Conservation (phyloP, 2,888 invertebrate species). For the Cepaea hortensis region DNA sequence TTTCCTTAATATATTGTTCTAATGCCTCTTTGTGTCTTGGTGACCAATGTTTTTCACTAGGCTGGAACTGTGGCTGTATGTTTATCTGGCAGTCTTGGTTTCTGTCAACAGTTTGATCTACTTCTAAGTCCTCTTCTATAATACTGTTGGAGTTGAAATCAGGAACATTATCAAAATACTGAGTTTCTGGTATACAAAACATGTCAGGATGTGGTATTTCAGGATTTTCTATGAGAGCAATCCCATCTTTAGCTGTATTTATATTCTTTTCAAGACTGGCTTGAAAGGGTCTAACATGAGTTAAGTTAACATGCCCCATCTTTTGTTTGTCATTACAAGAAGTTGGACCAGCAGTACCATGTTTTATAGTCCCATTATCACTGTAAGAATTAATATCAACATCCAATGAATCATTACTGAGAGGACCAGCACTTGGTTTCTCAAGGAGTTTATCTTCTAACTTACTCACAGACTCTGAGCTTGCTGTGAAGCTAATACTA, state of each 20-base stretch:
- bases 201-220: neutral
- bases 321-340: neutral
- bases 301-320: neutral
- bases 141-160: neutral
- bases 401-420: neutral
- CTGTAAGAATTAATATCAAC: neutral
- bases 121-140: neutral
- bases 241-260: neutral
- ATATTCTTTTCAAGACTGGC: neutral
- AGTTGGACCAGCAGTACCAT: neutral
- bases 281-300: neutral
- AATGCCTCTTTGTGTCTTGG: neutral
- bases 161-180: neutral
- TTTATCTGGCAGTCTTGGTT: too few species aligned
- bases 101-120: neutral
- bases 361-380: too few species aligned
- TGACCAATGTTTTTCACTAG: neutral
- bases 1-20: neutral
- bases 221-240: neutral
- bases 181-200: conserved; percentile 28
- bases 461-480: neutral
- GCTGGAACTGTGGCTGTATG: too few species aligned
- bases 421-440: neutral
- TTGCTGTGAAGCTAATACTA: conserved; percentile 36
- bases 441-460: neutral